phyloP scores from a whole-genome alignment of 1,140 invertebrate genomes.

The Lepidotrigona ventralis region DNA sequence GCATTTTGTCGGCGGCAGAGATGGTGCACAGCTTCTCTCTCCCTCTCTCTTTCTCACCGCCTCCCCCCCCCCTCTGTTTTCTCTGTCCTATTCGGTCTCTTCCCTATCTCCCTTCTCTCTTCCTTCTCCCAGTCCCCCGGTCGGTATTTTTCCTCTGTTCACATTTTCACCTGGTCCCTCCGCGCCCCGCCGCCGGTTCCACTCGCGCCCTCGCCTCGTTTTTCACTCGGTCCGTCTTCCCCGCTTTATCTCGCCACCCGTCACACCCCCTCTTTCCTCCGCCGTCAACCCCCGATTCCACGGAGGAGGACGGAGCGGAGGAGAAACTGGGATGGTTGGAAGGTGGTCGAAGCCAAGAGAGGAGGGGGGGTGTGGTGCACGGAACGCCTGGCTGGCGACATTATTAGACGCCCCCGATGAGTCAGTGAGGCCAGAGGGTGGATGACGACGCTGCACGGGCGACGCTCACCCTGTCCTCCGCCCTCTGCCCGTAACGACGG shows the following conservation, averaged over 20 bases:
- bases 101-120: neutral
- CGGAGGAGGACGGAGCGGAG: slow-evolving; percentile 14
- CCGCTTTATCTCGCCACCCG: slow-evolving; percentile 45
- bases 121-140: slow-evolving; percentile 8
- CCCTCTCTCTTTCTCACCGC: neutral
- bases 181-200: neutral
- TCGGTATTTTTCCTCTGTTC: slow-evolving; percentile 30
- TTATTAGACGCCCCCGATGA: slow-evolving; percentile 80
- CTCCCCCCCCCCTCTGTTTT: slow-evolving; percentile 19
- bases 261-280: slow-evolving; percentile 15
- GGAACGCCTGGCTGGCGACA: slow-evolving; percentile 79
- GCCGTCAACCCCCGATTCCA: slow-evolving; percentile 12
- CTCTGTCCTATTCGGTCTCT: neutral
- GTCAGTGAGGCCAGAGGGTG: slow-evolving; percentile 66
- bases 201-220: slow-evolving; percentile 33
- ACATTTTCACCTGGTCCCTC: slow-evolving; percentile 42
- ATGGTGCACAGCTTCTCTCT: slow-evolving; percentile 61
- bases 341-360: slow-evolving; percentile 55
- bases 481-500: neutral
- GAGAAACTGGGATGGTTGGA: slow-evolving; percentile 17
- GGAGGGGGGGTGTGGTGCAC: slow-evolving; percentile 66
- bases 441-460: slow-evolving; percentile 43
- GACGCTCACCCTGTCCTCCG: slow-evolving; percentile 9
- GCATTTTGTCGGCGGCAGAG: slow-evolving; percentile 77
- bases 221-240: slow-evolving; percentile 18